These are phyloP conservation scores for Rhabdornis inornatus DNA, from an alignment of 2,113 vertebrate species.

Conservation along the genomic window DNA sequence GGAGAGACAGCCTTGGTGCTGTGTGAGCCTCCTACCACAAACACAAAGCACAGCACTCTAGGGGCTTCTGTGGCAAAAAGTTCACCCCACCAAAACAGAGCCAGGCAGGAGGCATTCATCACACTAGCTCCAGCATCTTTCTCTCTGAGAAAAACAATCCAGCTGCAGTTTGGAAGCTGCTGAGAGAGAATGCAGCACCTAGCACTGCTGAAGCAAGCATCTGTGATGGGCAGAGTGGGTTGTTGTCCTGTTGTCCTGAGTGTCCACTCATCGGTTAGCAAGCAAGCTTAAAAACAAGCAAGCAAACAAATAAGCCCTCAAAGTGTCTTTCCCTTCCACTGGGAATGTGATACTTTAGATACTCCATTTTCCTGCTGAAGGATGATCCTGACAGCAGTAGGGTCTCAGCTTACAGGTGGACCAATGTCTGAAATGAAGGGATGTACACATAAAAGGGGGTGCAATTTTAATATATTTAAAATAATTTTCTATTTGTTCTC, in stretches of 20 bases:
- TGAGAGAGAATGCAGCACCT: background rate
- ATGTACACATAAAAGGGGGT: background rate
- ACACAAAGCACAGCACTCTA: accelerated
- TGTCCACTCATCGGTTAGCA: background rate
- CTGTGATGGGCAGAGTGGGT: background rate
- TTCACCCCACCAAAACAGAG: background rate
- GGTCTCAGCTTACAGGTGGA: background rate
- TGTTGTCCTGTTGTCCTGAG: background rate
- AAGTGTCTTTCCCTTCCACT: background rate
- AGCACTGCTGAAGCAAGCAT: background rate
- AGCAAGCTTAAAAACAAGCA: background rate
- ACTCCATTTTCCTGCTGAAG: background rate
- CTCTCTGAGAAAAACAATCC: background rate
- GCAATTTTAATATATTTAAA: background rate
- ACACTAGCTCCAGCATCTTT: background rate
- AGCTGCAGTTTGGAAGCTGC: background rate
- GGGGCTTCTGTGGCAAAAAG: background rate
- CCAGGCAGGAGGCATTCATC: background rate
- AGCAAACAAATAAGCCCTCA: background rate
- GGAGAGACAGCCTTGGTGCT: background rate
- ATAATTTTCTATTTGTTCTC: background rate
- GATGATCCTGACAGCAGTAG: background rate
- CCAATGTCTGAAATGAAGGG: background rate
- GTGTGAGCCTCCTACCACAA: background rate
- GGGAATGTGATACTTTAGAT: background rate